Percentiles rank a stretch among this genome's conserved stretches.
Conservation (phyloP, 2,797 vertebrate genomes). For the Neostethus bicornis region DNA sequence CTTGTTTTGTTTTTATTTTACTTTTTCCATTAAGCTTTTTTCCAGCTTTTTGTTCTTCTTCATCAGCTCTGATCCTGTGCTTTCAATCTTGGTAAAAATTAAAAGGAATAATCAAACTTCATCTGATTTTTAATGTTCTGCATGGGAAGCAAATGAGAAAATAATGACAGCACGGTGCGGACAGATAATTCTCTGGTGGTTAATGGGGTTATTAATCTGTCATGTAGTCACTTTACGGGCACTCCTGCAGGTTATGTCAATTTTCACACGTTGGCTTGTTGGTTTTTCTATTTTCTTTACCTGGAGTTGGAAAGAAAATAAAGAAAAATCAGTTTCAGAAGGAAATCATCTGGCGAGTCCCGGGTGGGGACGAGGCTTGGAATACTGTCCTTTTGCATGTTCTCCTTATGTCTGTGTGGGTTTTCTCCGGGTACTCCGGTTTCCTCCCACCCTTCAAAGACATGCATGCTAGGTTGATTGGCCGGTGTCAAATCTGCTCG, state of each 20-base stretch:
- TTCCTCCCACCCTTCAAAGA: too few relatives aligned
- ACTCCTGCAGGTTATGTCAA: neutral
- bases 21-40: neutral
- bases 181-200: neutral
- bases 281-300: neutral
- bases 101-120: conserved; percentile 3
- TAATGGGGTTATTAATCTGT: neutral
- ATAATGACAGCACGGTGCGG: neutral
- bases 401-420: too few relatives aligned
- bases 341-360: too few relatives aligned
- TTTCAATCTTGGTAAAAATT: conserved; percentile 1
- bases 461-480: too few relatives aligned
- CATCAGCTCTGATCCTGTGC: conserved; percentile 3
- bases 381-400: too few relatives aligned
- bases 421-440: too few relatives aligned
- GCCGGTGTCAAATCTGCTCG: too few relatives aligned
- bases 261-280: neutral
- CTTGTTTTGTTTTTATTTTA: neutral
- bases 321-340: too few relatives aligned
- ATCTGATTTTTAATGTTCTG: neutral
- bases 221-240: neutral
- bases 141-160: neutral
- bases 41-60: neutral
- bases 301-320: neutral
- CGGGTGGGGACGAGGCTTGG: too few relatives aligned